A percentile compares a stretch with the other conserved stretches of the same genome.
These are phyloP conservation scores for Dascyllus trimaculatus DNA, from an alignment of 2,113 vertebrate species.

Conservation along the genomic window DNA sequence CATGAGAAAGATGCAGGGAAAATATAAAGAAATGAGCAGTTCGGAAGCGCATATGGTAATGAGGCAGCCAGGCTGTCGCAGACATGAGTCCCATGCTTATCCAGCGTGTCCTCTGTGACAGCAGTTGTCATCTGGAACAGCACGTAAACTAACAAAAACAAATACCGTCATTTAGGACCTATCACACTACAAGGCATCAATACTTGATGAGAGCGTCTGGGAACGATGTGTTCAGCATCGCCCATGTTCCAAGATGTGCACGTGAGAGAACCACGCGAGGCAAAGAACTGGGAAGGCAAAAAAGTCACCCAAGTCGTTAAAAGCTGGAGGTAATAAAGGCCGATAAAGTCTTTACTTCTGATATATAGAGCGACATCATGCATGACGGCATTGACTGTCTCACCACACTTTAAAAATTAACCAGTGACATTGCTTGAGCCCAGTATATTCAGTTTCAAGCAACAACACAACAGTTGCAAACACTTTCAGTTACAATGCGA, in stretches of 20 bases:
- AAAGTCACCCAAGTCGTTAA: neutral
- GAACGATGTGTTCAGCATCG: constrained; percentile 22
- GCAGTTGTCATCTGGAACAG: constrained; percentile 18
- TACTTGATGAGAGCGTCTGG: constrained; percentile 37
- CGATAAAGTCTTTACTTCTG: neutral
- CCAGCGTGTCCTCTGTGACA: constrained; percentile 23
- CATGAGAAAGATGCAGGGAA: neutral
- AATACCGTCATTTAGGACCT: constrained; percentile 25
- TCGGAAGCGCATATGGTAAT: constrained; percentile 5
- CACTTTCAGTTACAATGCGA: neutral
- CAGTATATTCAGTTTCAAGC: constrained; percentile 22
- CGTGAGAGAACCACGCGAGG: neutral
- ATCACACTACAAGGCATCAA: constrained; percentile 39
- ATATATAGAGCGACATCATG: neutral
- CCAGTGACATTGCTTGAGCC: neutral
- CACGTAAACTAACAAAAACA: constrained; percentile 26
- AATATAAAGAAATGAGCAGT: constrained; percentile 6
- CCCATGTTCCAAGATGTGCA: constrained; percentile 2
- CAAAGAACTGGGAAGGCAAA: neutral
- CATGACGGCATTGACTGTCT: neutral
- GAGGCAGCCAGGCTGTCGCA: constrained; percentile 13
- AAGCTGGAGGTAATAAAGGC: neutral
- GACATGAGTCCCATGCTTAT: constrained; percentile 24
- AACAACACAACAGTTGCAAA: neutral
- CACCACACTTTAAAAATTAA: constrained; percentile 28